Base-by-base conservation (phyloP, 2,888 invertebrate species). In the Rhagonycha lutea region DNA sequence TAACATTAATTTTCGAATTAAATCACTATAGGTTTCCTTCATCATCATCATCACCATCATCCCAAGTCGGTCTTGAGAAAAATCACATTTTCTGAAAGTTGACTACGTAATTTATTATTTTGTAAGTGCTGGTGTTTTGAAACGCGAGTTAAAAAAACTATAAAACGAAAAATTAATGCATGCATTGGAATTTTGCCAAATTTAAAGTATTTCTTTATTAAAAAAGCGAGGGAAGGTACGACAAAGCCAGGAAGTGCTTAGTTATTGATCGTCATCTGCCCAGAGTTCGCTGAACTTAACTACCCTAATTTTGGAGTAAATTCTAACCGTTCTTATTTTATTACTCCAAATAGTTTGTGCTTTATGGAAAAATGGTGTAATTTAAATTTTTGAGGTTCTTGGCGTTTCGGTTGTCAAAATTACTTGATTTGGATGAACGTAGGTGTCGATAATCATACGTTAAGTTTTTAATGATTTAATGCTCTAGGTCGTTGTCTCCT, bases 241-340 rank as follows among this genome's bases (percentile, higher is more conserved):
- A 65, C 63, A 65, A 65, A 65, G 63, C 63, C 11, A 65, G 63
- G 62, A 68, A 71, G 71, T 73, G 70, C 29, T 67, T 62, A 60
- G 29, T 70, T 77, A 77, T 77, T 77, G 76, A 77, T 74, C 76
- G 76, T 60, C 67, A 68, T 69, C 62, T 65, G 65, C 61, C 28
- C 47, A 12, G 68, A 72, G 76, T 68, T 77, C 74, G 71, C 61
- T 67, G 76, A 74, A 68, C 76, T 62, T 12, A 65, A 68, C 68
- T 68, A 73, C 68, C 73, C 69, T 74, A 74, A 77, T 70, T 73
- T 61, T 77, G 74, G 76, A 77, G 70, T 73, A 77, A 71, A 77
- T 69, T 74, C 72, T 69, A 73, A 60, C 69, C 67, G 73, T 29
- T 75, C 72, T 72, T 72, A 65, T 75, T 69, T 47, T 47, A n/a